Evolutionary conservation across 2,888 invertebrate genomes (phyloP).

Genomic region (Clistopyga incitator): DNA sequence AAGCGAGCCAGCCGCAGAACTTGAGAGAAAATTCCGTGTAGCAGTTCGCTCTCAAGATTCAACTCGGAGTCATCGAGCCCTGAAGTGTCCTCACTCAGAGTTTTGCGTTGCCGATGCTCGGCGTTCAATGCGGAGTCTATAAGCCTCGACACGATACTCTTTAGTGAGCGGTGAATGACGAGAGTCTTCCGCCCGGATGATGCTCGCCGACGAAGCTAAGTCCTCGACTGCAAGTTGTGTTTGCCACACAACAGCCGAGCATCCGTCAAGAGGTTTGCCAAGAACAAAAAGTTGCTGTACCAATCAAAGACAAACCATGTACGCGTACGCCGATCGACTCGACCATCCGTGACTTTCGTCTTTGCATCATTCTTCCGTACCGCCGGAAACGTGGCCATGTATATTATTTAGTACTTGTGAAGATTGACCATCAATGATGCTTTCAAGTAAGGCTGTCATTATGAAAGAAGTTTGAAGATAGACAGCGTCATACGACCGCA

Average conservation of each 20-base stretch:
- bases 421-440: neutral
- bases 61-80: slow-evolving; percentile 59
- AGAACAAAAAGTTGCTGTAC: slow-evolving; percentile 45
- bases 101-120: slow-evolving; percentile 56
- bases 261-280: slow-evolving; percentile 58
- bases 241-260: slow-evolving; percentile 50
- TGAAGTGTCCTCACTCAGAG: slow-evolving; percentile 56
- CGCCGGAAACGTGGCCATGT: neutral
- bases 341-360: slow-evolving; percentile 46
- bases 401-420: slow-evolving; percentile 4
- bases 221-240: slow-evolving; percentile 54
- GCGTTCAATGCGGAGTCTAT: slow-evolving; percentile 15
- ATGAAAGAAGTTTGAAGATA: neutral
- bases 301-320: slow-evolving; percentile 30
- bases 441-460: neutral
- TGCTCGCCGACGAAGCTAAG: slow-evolving; percentile 30
- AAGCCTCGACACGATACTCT: slow-evolving; percentile 43
- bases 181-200: slow-evolving; percentile 19
- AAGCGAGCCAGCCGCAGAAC: slow-evolving; percentile 25
- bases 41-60: slow-evolving; percentile 55
- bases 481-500: neutral
- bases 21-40: slow-evolving; percentile 55
- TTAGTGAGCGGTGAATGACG: slow-evolving; percentile 24
- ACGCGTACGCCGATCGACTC: slow-evolving; percentile 37
- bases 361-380: slow-evolving; percentile 15